Conservation (phyloP, 2,888 invertebrate genomes). For the Drosophila subquinaria region DNA sequence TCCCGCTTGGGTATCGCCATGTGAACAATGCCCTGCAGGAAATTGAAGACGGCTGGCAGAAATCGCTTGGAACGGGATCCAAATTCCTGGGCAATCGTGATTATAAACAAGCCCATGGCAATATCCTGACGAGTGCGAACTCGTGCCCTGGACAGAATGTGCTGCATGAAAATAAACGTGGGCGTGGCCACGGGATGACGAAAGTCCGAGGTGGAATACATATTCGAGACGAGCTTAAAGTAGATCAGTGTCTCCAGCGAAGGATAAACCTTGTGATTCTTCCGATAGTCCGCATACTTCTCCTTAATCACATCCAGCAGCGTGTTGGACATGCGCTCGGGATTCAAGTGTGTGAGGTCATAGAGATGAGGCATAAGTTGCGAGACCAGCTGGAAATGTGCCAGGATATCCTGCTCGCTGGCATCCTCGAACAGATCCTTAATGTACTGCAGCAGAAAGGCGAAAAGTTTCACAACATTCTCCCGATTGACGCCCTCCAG, state of each 20-base stretch:
- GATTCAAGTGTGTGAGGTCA: conserved; percentile 90
- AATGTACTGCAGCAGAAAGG: conserved; percentile 91
- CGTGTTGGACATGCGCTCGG: conserved; percentile 89
- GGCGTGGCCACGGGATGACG: conserved; percentile 95
- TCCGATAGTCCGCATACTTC: conserved; percentile 89
- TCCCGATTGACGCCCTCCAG: conserved; percentile 92
- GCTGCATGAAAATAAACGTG: conserved; percentile 92
- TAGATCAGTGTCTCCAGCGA: conserved; percentile 90
- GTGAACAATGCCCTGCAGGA: conserved; percentile 91
- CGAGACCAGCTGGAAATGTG: conserved; percentile 88
- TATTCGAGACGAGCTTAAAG: conserved; percentile 91
- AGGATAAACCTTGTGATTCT: conserved; percentile 88
- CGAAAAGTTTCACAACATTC: conserved; percentile 90
- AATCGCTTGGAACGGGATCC: conserved; percentile 92
- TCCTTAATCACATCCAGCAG: conserved; percentile 90
- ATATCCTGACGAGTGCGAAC: conserved; percentile 89
- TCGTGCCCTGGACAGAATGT: conserved; percentile 89
- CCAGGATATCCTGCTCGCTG: conserved; percentile 85
- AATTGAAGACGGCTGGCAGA: conserved; percentile 92
- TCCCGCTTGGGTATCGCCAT: conserved; percentile 89
- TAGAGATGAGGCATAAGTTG: conserved; percentile 87
- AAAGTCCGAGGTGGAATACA: conserved; percentile 96
- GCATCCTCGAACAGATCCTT: conserved; percentile 88
- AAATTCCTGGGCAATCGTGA: conserved; percentile 92
- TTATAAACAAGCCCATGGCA: conserved; percentile 91